Evolutionary conservation across 2,113 vertebrate genomes (phyloP), one percentile per base, ranked within the genome.

Genomic region (Ivindomyrus marchei): DNA sequence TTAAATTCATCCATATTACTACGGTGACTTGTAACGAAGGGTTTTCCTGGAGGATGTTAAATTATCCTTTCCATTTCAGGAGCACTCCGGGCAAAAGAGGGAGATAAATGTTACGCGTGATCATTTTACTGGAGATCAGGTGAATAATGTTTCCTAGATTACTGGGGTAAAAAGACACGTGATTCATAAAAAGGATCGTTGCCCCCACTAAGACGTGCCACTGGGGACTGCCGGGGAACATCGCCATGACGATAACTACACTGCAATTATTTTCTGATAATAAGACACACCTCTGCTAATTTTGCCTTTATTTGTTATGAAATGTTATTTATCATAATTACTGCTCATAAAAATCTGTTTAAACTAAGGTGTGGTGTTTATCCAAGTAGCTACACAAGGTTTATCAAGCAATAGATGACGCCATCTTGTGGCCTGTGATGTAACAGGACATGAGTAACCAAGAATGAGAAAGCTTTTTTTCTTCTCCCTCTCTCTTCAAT

Each of bases 361-460:
- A 84, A 21, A 89, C 45, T 21, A 46, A 42, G 88, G 19, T 36
- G 13, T 53, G 53, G 10, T 85, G 24, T 46, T 85, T 42, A 62
- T 46, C 47, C 5, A 24, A 85, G 6, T 9, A 46, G 31, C 9
- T 27, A 53, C 19, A 24, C 21, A 13, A 17, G 15, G n/a, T 66
- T 88, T 21, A 91, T 91, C 85, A 83, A 52, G 53, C 46, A 84
- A 90, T 88, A 88, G 90, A 91, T 49, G 85, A 91, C 84, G 91
- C 91, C 91, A 90, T 88, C 91, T 90, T 89, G 91, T 91, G 91
- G 91, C 74, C 77, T 58, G 13, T 31, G 52, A 46, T 89, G 80
- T 24, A 85, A 85, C 52, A 85, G 7, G 52, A 36, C 85, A 27
- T 21, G 39, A 50, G 47, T 46, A 36, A 27, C 47, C 24, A 31